Evolutionary conservation across 2,113 vertebrate species (phyloP).

Genomic region (Opisthocomus hoazin): DNA sequence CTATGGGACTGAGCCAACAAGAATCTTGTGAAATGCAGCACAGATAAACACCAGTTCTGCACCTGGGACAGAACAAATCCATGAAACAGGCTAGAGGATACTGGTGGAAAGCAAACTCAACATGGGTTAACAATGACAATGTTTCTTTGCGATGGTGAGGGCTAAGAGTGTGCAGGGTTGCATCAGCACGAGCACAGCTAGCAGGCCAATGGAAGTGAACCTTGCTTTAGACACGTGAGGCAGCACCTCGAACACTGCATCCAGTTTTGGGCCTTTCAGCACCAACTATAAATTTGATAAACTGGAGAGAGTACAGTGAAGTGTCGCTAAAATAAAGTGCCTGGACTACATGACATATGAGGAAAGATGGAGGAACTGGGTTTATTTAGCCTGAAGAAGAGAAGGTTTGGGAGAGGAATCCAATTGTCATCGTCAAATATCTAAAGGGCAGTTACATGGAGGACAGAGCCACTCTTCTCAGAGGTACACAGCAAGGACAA

Average conservation of each 20-base stretch:
- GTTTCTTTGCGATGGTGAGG: fast-evolving
- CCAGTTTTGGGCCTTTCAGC: not conserved
- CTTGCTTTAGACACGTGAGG: not conserved
- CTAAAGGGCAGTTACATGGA: not conserved
- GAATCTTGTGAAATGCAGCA: not conserved
- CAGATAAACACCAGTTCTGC: not conserved
- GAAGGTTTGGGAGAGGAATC: not conserved
- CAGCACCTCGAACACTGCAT: not conserved
- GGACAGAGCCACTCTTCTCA: not conserved
- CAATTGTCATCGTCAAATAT: not conserved
- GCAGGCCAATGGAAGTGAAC: not conserved
- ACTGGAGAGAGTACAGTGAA: not conserved
- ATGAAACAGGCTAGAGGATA: not conserved
- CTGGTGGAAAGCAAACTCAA: not conserved
- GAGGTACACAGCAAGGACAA: not conserved
- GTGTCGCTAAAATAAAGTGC: not conserved
- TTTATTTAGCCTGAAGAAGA: not conserved
- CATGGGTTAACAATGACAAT: not conserved
- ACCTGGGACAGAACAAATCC: not conserved
- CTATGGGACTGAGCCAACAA: not conserved
- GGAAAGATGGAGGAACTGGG: not conserved
- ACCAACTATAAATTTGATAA: not conserved
- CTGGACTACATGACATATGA: not conserved
- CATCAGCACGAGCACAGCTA: not conserved
- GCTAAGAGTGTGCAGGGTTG: not conserved